phyloP scores from a whole-genome alignment of 1,140 invertebrate genomes.

The Tyrophagus putrescentiae region DNA sequence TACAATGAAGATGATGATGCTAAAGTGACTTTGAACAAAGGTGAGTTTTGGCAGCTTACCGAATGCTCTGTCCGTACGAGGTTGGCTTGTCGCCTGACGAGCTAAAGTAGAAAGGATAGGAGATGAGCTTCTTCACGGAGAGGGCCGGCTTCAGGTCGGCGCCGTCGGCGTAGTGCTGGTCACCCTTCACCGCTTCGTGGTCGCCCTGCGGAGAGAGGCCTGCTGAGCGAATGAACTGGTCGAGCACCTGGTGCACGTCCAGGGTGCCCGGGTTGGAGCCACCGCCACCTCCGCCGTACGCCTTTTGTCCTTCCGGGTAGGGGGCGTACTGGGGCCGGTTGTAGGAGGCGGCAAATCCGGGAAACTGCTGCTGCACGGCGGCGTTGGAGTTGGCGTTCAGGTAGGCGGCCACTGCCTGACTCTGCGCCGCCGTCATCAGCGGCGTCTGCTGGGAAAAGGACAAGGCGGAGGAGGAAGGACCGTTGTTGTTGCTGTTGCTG shows the following conservation, averaged over 20 bases:
- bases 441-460: no score
- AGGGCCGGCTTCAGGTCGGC: constrained; percentile 19
- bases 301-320: not conserved
- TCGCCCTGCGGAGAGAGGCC: constrained; percentile 24
- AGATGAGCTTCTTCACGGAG: constrained; percentile 19
- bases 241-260: constrained; percentile 24
- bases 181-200: constrained; percentile 22
- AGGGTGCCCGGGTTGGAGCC: constrained; percentile 4
- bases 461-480: no score
- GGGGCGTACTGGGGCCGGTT: not conserved
- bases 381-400: no score
- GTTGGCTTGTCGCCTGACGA: constrained; percentile 3
- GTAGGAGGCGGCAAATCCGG: not conserved
- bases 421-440: no score
- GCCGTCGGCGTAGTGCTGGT: constrained; percentile 6
- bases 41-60: not conserved
- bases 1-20: not conserved
- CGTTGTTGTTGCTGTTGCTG: not conserved
- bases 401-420: no score
- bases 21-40: not conserved
- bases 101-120: constrained; percentile 15
- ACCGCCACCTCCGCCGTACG: not conserved
- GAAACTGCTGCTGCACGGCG: no score
- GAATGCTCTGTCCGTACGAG: constrained; percentile 2
- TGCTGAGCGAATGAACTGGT: constrained; percentile 23